Evolutionary conservation across 2,888 invertebrate genomes (phyloP).

Genomic region (Salticus scenicus): DNA sequence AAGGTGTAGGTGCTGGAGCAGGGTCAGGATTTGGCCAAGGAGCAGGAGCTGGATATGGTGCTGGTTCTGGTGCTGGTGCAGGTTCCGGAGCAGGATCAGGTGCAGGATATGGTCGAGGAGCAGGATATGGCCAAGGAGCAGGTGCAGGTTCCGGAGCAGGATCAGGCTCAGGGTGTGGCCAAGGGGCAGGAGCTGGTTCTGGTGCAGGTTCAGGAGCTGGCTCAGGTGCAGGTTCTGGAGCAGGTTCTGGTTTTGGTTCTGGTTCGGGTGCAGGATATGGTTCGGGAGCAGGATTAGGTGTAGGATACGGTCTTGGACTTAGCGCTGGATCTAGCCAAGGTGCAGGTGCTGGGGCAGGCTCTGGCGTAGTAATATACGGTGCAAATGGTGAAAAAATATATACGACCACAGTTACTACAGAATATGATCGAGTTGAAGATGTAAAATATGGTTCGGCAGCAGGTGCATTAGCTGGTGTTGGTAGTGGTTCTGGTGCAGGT

Average conservation of each 20-base stretch:
- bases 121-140: no score
- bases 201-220: no score
- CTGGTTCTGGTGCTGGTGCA: neutral
- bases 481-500: neutral
- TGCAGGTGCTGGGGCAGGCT: neutral
- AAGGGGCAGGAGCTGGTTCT: neutral
- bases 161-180: no score
- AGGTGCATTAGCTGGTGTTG: neutral
- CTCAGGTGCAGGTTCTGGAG: neutral
- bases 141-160: no score
- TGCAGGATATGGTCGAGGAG: neutral
- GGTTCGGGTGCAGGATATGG: neutral
- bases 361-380: neutral
- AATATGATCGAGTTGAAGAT: no score
- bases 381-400: neutral
- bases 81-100: neutral
- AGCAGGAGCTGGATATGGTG: no score
- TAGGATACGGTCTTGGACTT: no score
- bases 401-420: neutral
- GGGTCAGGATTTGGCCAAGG: neutral
- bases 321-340: no score
- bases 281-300: constrained; percentile 5
- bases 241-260: neutral
- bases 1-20: no score
- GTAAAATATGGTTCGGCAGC: neutral